Evolutionary conservation across 2,888 invertebrate genomes (phyloP), one percentile per base, ranked within the genome.

Genomic region (Choreutis nemorana): DNA sequence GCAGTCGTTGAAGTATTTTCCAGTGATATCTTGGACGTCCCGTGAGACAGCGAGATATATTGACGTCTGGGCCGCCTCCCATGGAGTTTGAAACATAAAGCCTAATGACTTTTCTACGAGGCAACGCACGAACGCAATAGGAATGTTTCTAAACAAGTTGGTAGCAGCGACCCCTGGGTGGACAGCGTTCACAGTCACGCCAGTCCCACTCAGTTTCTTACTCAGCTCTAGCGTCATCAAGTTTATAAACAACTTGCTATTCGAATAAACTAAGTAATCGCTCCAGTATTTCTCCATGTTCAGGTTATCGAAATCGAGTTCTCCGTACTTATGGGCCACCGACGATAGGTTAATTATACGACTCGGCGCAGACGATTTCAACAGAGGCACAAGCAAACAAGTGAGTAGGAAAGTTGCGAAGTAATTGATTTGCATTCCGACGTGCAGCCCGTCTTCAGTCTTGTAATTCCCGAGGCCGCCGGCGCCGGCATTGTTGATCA

Each of bases 341-440:
- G 86, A 86, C 0, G 87, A 81, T 9, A 89, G 79, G 47, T 83
- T 86, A 6, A 89, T 52, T 26, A 89, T 83, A 34, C 87, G 80
- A 34, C 87, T 83, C 4, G 83, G 83, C 1, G 78, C 72, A 2
- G 83, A 82, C n/a, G 55, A 46, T 58, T 84, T 84, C 10, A 87
- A 38, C 12, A 73, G 39, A 4, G 77, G 72, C 9, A 75, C 29
- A 38, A 84, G 44, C 9, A 89, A 65, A 46, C 85, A 84, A 2
- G 88, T 89, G 29, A 91, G 66, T 30, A 91, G 67, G 54, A 90
- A 91, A 1, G 84, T 86, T 8, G 86, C 87, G 48, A 86, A 86
- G 57, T 87, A 85, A 55, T 90, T 90, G 27, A 85, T 81, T 49
- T 87, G 87, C 81, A 87, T 84, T 32, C 83, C 83, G n/a, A 78